Evolutionary conservation across 2,888 invertebrate species (phyloP).

Genomic region (Thelaira solivaga): DNA sequence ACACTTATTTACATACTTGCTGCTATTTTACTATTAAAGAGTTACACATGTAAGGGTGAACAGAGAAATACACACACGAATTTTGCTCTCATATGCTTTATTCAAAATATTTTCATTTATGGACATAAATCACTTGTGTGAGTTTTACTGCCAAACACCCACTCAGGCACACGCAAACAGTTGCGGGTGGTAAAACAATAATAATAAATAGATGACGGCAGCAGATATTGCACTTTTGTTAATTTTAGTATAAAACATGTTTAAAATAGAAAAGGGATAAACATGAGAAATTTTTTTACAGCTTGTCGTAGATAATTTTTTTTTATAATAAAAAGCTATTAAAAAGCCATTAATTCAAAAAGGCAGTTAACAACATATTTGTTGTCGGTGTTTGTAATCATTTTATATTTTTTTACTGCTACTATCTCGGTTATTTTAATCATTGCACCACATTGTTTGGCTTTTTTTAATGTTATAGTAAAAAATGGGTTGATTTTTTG

Average conservation of each 20-base stretch:
- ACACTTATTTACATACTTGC: too few relatives aligned
- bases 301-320: conserved; percentile 48
- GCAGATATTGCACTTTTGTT: conserved; percentile 61
- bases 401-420: not conserved
- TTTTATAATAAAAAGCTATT: conserved; percentile 59
- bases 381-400: conserved; percentile 38
- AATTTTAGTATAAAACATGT: conserved; percentile 34
- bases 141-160: conserved; percentile 2
- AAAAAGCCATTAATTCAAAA: conserved; percentile 63
- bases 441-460: conserved; percentile 2
- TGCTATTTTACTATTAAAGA: conserved; percentile 3
- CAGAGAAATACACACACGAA: not conserved
- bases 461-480: not conserved
- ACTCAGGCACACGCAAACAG: not conserved
- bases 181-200: not conserved
- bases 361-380: conserved; percentile 59
- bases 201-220: not conserved
- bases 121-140: conserved; percentile 59
- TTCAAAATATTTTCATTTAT: conserved; percentile 34
- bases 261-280: conserved; percentile 1
- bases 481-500: conserved; percentile 39
- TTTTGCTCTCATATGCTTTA: not conserved
- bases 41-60: conserved; percentile 3
- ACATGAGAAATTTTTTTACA: not conserved
- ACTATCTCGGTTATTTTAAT: conserved; percentile 18